Conservation (phyloP, 2,113 vertebrate species). For the Lonchura striata region DNA sequence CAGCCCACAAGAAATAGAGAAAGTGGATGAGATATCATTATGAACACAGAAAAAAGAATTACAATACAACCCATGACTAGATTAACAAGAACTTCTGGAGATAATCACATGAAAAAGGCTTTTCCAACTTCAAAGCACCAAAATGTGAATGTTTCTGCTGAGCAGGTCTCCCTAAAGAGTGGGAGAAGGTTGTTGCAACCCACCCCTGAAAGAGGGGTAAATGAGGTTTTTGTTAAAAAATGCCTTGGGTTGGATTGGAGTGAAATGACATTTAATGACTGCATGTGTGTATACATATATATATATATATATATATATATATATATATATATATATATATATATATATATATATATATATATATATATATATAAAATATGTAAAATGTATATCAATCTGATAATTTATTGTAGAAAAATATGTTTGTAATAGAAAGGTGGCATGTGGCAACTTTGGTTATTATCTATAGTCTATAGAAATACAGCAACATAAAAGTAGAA, state of each 20-base stretch:
- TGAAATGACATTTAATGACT: neutral
- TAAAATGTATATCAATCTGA: too few species aligned
- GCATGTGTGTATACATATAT: too few species aligned
- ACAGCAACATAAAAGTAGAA: neutral
- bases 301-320: too few species aligned
- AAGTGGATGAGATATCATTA: rapidly evolving
- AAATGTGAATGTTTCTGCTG: neutral
- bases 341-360: too few species aligned
- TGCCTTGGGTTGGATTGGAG: too few species aligned
- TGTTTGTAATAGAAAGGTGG: too few species aligned
- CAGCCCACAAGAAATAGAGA: neutral
- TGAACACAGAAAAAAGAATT: neutral
- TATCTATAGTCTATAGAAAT: neutral
- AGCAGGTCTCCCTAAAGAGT: neutral
- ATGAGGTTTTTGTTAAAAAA: neutral
- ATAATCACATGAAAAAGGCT: neutral
- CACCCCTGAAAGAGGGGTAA: too few species aligned
- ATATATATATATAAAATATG: too few species aligned
- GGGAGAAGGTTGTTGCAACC: neutral
- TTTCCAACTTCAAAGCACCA: neutral
- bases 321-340: too few species aligned
- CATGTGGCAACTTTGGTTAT: neutral
- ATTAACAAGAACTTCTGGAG: too few species aligned
- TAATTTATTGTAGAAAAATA: neutral
- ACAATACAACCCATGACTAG: rapidly evolving